phyloP scores from a whole-genome alignment of 2,113 vertebrate species.

The Haemorhous mexicanus region DNA sequence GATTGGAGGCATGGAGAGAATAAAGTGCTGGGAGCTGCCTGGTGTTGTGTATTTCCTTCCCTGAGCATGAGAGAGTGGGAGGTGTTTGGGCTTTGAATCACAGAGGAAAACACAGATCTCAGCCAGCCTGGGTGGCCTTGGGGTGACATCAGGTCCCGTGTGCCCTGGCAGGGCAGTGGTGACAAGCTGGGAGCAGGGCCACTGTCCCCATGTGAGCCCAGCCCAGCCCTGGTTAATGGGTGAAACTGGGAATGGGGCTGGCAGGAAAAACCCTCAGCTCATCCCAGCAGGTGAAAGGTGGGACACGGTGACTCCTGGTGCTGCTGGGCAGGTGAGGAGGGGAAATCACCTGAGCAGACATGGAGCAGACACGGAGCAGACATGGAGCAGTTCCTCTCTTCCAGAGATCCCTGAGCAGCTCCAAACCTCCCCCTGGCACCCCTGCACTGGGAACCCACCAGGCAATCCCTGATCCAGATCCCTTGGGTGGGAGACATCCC shows the following conservation, averaged over 20 bases:
- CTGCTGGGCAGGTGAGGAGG: background rate
- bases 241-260: background rate
- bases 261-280: background rate
- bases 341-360: background rate
- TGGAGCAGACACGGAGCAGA: background rate
- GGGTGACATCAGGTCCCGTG: background rate
- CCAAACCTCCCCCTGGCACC: background rate
- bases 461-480: background rate
- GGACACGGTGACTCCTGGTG: background rate
- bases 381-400: background rate
- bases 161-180: background rate
- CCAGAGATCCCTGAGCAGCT: background rate
- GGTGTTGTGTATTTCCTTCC: background rate
- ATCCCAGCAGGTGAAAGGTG: background rate
- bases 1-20: fast-evolving
- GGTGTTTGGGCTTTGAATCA: background rate
- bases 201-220: fast-evolving
- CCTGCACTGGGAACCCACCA: background rate
- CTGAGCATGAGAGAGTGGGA: fast-evolving
- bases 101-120: background rate
- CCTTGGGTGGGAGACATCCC: background rate
- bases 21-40: background rate
- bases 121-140: background rate
- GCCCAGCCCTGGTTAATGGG: background rate
- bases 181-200: background rate